Base-by-base conservation (phyloP, 1,140 invertebrate genomes). In the Bombus sibiricus region DNA sequence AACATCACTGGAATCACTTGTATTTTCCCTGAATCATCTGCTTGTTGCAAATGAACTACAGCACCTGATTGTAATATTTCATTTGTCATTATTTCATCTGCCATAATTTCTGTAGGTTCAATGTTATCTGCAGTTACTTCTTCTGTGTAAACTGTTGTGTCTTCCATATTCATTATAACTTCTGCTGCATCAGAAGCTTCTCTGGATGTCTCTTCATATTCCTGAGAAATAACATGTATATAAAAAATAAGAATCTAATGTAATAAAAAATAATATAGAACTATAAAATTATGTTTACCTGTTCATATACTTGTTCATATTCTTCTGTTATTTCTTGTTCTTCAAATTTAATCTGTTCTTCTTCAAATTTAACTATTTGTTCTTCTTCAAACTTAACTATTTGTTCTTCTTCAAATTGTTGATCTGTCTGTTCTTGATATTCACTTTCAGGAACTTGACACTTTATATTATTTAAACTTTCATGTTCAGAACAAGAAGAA, bases 1-100 rank as follows among this genome's bases (percentile, higher is more conserved):
- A 95, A 47, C 91, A 95, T 93, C 3, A 95, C 94, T 28, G 94
- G 95, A 77, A 95, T 95, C 64, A 95, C 91, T 91, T 95, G 94
- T 83, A 95, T 93, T 78, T 95, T 94, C 41, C 94, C 94, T 25
- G 90, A 91, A 64, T 94, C 94, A 71, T 95, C 94, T 32, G 93
- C 88, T 71, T 93, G 93, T 77, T 94, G 92, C 34, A 95, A 79
- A 74, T 94, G 93, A 66, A 95, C 93, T 1, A 95, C 93, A 32
- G 94, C 92, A 41, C 92, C 93, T 66, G 92, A 87, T 77, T 93
- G 93, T 32, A 94, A 69, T 37, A 95, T 92, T 47, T 94, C 91
- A 81, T 92, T 93, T 37, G 92, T 88, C 77, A 95, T 95, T 47
- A 95, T 94, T 43, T 95, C 90, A 47, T 95, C 92, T 22, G 93